phyloP scores from a whole-genome alignment of 2,113 vertebrate genomes.

The human (Homo sapiens) region DNA sequence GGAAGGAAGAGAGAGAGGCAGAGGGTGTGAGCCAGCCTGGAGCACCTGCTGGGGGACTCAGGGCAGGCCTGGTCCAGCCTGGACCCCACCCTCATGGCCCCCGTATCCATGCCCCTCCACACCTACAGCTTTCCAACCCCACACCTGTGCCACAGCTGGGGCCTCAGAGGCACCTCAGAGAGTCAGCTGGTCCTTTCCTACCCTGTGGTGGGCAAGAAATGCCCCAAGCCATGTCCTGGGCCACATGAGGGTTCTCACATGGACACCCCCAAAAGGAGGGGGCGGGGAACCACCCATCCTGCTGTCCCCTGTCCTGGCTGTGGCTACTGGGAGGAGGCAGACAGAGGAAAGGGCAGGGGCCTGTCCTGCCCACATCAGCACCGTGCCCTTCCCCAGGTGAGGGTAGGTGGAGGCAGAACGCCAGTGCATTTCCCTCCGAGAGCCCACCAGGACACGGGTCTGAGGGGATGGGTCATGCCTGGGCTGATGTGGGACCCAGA shows the following conservation, averaged over 20 bases:
- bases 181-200: background rate
- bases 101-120: background rate
- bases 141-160: rapidly evolving
- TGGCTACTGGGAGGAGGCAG: background rate
- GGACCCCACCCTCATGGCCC: background rate
- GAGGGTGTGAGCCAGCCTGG: background rate
- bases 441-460: background rate
- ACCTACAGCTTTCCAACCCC: rapidly evolving
- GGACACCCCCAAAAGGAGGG: background rate
- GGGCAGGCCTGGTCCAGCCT: background rate
- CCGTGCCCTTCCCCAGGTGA: background rate
- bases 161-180: background rate
- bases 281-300: background rate
- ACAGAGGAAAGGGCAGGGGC: background rate
- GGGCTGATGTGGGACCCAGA: background rate
- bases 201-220: rapidly evolving
- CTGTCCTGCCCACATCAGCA: background rate
- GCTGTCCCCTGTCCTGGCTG: background rate
- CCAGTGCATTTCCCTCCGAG: background rate
- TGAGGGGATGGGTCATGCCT: background rate
- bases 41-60: background rate
- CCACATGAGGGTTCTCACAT: background rate
- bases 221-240: background rate
- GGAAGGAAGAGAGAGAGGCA: background rate
- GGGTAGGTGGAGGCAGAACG: background rate